phyloP scores from a whole-genome alignment of 2,888 invertebrate genomes.

The Drosophila tanythrix region DNA sequence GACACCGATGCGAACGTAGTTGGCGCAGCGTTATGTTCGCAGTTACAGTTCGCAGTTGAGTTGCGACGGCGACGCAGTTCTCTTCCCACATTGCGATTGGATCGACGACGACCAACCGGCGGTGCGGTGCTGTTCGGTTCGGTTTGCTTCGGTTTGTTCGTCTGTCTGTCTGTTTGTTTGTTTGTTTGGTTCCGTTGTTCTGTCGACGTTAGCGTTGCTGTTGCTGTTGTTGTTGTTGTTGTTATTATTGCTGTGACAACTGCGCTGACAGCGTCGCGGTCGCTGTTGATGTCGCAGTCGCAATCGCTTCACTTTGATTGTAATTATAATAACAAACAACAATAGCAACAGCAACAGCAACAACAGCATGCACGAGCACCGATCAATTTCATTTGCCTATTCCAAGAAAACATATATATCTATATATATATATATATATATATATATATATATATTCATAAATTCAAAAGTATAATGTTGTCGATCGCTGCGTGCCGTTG shows the following conservation, averaged over 20 bases:
- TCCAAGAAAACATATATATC: neutral
- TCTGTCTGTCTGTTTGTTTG: neutral
- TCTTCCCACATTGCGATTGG: slow-evolving; percentile 35
- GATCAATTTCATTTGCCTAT: slow-evolving; percentile 45
- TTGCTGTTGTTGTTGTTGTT: neutral
- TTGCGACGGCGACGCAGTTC: slow-evolving; percentile 54
- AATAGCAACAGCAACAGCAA: slow-evolving; percentile 16
- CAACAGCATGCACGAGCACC: slow-evolving; percentile 23
- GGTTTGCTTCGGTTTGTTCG: slow-evolving; percentile 3
- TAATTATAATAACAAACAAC: slow-evolving; percentile 52
- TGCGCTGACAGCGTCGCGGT: slow-evolving; percentile 7
- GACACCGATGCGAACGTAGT: slow-evolving; percentile 4
- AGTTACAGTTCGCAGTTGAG: slow-evolving; percentile 56
- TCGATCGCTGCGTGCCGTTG: slow-evolving; percentile 47
- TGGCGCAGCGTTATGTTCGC: slow-evolving; percentile 25
- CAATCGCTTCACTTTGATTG: slow-evolving; percentile 52
- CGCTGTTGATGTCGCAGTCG: slow-evolving; percentile 21
- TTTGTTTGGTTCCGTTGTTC: slow-evolving; percentile 27
- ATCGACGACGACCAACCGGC: slow-evolving; percentile 12
- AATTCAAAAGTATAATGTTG: slow-evolving; percentile 23
- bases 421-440: too few species aligned
- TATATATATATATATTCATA: neutral
- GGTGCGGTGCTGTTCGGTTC: slow-evolving; percentile 5
- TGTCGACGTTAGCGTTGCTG: slow-evolving; percentile 29
- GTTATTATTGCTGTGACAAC: slow-evolving; percentile 4